Base-by-base conservation (phyloP, 23 tunicate species). In the Styela plicata region DNA sequence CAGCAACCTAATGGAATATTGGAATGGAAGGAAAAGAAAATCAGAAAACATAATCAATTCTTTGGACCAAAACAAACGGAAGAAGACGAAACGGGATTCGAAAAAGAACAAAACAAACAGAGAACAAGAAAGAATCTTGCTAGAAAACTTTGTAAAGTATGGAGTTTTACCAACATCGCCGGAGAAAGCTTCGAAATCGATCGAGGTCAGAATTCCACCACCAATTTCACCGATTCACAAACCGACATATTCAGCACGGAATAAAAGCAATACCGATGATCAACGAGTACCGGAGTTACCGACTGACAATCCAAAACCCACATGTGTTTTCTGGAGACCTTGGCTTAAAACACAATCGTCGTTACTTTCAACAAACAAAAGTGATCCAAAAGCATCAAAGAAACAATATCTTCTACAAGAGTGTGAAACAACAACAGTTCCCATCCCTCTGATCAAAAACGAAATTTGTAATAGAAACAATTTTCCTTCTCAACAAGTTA, bases 131-230 rank as follows among this genome's bases (percentile, higher is more conserved):
- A 52, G 81, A 17, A 44, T 76, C 22, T 24, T 76, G 25, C 33
- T 76, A 22, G 81, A 76, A 76, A 76, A 76, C 31, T 76, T 76
- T 53, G 81, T 76, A 23, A 76, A 76, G 31, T 76, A 76, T 31
- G 81, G 81, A 1, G 44, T 76, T 23, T 29, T 76, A 27, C 66
- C 81, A 44, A 26, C 81, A 44, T 24, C 81, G 21, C 24, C 81
- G 13, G 32, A 24, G n/a, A 18, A 21, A 24, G 36, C 77, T 31
- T n/a, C 77, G 36, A 31, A 26, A 16, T 32, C 37, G 5, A 33
- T 34, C 23, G 35, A 28, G 26, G 71, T 66, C 71, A 33, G 77
- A 17, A 44, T 44, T 44, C 57, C 57, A 44, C 13, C 57, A 13
- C 57, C 57, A 13, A 44, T 44, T 5, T 44, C 57, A 5, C 57